These are phyloP conservation scores for Origma solitaria DNA, from an alignment of 2,113 vertebrate genomes.

Conservation along the genomic window DNA sequence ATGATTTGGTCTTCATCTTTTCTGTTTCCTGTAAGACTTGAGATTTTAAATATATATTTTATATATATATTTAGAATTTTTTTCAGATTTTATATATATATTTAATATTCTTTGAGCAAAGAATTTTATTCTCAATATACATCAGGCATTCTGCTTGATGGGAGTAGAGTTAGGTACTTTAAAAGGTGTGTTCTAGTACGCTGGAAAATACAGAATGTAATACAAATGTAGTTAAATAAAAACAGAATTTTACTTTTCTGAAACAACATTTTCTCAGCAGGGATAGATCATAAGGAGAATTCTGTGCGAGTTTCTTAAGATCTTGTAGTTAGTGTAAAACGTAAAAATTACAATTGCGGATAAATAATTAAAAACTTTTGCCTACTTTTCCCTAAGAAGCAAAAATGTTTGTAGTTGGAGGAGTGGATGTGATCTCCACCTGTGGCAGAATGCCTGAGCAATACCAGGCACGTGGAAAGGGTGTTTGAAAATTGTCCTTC, in stretches of 20 bases:
- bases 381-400: background rate
- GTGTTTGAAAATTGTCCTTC: background rate
- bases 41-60: background rate
- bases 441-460: background rate
- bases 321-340: slow-evolving; percentile 21
- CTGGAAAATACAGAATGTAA: slow-evolving; percentile 16
- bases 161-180: background rate
- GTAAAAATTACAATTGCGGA: background rate
- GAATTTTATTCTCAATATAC: background rate
- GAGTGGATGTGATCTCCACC: background rate
- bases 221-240: slow-evolving; percentile 50
- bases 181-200: background rate
- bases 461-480: fast-evolving
- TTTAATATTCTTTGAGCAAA: background rate
- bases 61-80: background rate
- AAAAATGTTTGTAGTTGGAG: background rate
- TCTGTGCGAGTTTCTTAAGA: slow-evolving; percentile 16
- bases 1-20: background rate
- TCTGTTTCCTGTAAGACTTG: background rate
- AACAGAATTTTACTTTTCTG: background rate
- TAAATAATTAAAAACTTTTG: background rate
- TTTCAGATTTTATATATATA: background rate
- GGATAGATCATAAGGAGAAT: background rate
- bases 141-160: background rate
- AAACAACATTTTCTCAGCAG: slow-evolving; percentile 27